These are phyloP conservation scores for Podarcis cretensis DNA, from an alignment of 2,113 vertebrate genomes.

Conservation along the genomic window DNA sequence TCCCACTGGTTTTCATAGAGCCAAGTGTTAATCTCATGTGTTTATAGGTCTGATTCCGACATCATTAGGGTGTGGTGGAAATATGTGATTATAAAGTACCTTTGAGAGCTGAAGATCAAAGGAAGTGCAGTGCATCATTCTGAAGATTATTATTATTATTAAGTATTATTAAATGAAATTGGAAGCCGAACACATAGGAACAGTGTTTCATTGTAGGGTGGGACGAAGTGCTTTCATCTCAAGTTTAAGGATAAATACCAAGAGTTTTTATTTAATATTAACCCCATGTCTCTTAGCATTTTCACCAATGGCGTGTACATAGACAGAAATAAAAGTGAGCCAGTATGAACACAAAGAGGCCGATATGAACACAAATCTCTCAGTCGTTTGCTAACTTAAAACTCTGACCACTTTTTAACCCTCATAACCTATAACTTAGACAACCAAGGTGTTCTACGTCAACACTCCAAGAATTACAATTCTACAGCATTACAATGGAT, in stretches of 20 bases:
- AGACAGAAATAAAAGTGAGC: neutral
- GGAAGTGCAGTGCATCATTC: slow-evolving; percentile 49
- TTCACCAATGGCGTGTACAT: neutral
- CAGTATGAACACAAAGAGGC: neutral
- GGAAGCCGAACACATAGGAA: slow-evolving; percentile 61
- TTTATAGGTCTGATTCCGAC: slow-evolving; percentile 57
- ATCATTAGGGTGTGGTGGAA: slow-evolving; percentile 53
- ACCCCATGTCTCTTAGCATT: neutral
- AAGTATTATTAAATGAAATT: slow-evolving; percentile 74
- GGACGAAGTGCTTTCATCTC: slow-evolving; percentile 50
- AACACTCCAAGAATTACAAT: neutral
- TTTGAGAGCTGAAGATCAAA: slow-evolving; percentile 63
- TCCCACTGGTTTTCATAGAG: neutral
- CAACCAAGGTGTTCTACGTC: neutral
- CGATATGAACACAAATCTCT: neutral
- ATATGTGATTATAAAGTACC: slow-evolving; percentile 50
- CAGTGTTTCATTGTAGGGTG: slow-evolving; percentile 57
- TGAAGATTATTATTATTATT: slow-evolving; percentile 61
- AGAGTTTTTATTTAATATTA: slow-evolving; percentile 18
- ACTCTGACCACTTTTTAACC: neutral
- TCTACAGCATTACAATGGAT: neutral
- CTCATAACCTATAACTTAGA: neutral
- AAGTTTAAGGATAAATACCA: slow-evolving; percentile 39
- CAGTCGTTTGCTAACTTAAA: neutral
- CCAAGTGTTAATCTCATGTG: slow-evolving; percentile 51